Conservation (phyloP, 2,797 vertebrate species). For the Sebastes oblongus region DNA sequence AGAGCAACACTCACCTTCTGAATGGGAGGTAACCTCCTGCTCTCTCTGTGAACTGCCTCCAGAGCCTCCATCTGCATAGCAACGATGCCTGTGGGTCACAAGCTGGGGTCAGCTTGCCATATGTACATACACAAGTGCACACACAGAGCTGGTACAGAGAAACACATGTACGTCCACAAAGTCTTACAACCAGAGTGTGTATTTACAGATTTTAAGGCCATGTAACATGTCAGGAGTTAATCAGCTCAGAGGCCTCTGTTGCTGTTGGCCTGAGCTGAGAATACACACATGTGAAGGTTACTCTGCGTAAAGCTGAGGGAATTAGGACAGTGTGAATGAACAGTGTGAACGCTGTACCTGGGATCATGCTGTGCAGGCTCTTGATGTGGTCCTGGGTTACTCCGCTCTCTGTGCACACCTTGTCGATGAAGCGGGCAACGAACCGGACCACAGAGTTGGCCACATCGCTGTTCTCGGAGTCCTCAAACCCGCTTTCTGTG, state of each 20-base stretch:
- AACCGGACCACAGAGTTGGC: slow-evolving; percentile 93
- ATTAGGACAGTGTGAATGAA: slow-evolving; percentile 47
- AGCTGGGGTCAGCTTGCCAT: slow-evolving; percentile 48
- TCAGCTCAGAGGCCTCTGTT: slow-evolving; percentile 46
- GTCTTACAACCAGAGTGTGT: slow-evolving; percentile 31
- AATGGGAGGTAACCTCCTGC: slow-evolving; percentile 95
- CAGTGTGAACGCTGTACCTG: slow-evolving; percentile 81
- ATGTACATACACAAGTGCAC: slow-evolving; percentile 24
- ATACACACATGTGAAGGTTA: slow-evolving; percentile 31
- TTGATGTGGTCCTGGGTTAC: slow-evolving; percentile 99
- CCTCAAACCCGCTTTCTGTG: slow-evolving; percentile 98
- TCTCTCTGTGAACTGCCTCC: slow-evolving; percentile 96
- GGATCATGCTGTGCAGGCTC: slow-evolving; percentile 98
- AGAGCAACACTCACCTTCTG: slow-evolving; percentile 89
- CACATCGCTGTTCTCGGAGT: slow-evolving; percentile 93
- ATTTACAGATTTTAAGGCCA: slow-evolving; percentile 55
- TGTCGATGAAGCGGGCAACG: slow-evolving; percentile 96
- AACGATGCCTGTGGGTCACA: slow-evolving; percentile 89
- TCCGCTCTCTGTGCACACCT: slow-evolving; percentile 98
- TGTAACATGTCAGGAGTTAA: slow-evolving; percentile 59
- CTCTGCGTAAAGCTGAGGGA: slow-evolving; percentile 28
- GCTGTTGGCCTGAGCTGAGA: slow-evolving; percentile 43
- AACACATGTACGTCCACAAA: slow-evolving; percentile 18
- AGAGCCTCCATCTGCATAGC: slow-evolving; percentile 98
- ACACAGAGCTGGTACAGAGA: slow-evolving; percentile 8